Conservation (phyloP, 2,888 invertebrate species). For the Caenorhabditis panamensis region DNA sequence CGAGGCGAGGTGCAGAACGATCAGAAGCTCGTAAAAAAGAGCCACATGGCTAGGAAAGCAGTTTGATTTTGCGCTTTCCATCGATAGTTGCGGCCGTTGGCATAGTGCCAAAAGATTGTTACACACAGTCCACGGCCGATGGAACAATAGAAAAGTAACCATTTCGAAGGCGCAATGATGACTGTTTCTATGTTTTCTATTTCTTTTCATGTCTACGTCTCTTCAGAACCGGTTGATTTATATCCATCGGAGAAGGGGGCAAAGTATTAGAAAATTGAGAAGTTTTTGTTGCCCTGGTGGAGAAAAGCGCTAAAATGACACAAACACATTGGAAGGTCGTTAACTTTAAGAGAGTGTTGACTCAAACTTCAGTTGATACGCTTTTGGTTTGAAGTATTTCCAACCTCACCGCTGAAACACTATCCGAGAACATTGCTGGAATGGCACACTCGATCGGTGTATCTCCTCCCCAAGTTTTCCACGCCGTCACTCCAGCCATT, state of each 20-base stretch:
- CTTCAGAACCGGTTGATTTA: constrained; percentile 44
- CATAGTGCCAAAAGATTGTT: constrained; percentile 18
- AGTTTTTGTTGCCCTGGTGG: background rate
- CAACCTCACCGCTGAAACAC: constrained; percentile 64
- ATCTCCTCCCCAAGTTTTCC: constrained; percentile 64
- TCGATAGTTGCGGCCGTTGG: background rate
- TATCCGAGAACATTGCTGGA: constrained; percentile 68
- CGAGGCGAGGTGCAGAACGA: constrained; percentile 28
- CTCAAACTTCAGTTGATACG: background rate
- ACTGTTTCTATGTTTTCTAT: constrained; percentile 38
- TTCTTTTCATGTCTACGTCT: constrained; percentile 33
- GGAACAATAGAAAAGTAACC: constrained; percentile 46
- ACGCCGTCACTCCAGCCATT: constrained; percentile 61
- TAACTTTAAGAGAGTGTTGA: background rate
- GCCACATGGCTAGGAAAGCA: background rate
- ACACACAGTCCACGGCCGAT: background rate
- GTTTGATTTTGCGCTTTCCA: background rate
- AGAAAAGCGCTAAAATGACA: background rate
- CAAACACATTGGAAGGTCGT: background rate
- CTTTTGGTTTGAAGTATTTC: background rate
- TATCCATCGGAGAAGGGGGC: background rate
- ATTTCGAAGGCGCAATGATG: constrained; percentile 26
- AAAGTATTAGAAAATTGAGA: background rate
- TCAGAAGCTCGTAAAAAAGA: constrained; percentile 26
- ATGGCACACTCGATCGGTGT: constrained; percentile 72